Conservation (phyloP, 2,888 invertebrate genomes). For the Itoplectis maculator region DNA sequence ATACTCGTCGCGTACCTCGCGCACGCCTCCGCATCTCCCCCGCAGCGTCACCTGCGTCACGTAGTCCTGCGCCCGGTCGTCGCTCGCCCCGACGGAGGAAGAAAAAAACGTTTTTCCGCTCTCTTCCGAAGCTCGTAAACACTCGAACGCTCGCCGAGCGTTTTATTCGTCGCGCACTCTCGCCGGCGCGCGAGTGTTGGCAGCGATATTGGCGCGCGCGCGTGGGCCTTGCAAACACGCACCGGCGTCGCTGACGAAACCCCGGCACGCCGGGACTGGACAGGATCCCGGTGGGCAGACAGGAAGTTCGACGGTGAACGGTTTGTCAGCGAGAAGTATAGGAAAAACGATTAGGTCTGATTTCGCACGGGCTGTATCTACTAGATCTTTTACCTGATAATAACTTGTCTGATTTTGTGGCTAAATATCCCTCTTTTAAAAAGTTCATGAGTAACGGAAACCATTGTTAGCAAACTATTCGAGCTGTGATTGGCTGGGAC, state of each 20-base stretch:
- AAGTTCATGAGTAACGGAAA: too few species aligned
- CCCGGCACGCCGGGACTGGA: conserved; percentile 15
- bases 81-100: background rate
- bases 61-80: conserved; percentile 9
- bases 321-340: conserved; percentile 2
- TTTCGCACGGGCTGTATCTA: background rate
- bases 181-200: background rate
- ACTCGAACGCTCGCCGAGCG: conserved; percentile 71
- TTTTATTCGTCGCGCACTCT: conserved; percentile 37
- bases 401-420: too few species aligned
- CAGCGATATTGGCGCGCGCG: conserved; percentile 18
- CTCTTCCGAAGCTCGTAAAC: conserved; percentile 66
- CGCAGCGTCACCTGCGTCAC: conserved; percentile 27
- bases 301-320: conserved; percentile 30
- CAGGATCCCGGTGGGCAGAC: conserved; percentile 4
- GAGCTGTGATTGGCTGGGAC: too few species aligned
- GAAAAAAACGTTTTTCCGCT: conserved; percentile 56
- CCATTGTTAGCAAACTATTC: too few species aligned
- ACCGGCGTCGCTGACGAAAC: conserved; percentile 11
- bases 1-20: background rate
- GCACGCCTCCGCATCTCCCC: background rate
- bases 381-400: too few species aligned
- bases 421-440: too few species aligned
- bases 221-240: background rate
- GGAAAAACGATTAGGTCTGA: background rate